Evolutionary conservation across 2,888 invertebrate genomes (phyloP).

Genomic region (Scotopteryx bipunctaria): DNA sequence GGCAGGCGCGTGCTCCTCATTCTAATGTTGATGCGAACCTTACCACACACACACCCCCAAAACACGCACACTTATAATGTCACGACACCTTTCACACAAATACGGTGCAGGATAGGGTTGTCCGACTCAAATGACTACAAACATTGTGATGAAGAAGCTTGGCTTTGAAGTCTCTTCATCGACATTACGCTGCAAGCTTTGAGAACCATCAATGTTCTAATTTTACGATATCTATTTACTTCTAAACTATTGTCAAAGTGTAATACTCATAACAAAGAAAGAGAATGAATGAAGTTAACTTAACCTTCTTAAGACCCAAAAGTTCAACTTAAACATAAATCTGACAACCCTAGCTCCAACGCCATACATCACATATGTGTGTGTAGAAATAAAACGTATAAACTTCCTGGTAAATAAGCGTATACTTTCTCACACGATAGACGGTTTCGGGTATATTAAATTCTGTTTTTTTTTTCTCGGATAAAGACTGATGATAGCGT

Average conservation of each 20-base stretch:
- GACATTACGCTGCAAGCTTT: background rate
- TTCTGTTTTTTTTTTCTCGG: constrained; percentile 70
- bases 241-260: no score
- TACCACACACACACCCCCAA: constrained; percentile 65
- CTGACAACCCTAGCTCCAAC: constrained; percentile 33
- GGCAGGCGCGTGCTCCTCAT: constrained; percentile 80
- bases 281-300: no score
- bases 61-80: constrained; percentile 55
- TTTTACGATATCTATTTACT: no score
- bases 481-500: constrained; percentile 58
- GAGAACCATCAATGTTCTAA: no score
- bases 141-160: constrained; percentile 4
- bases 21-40: constrained; percentile 73
- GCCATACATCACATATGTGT: constrained; percentile 56
- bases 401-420: constrained; percentile 80
- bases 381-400: constrained; percentile 70
- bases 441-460: constrained; percentile 77
- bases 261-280: no score
- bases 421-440: constrained; percentile 73
- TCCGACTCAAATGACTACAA: background rate
- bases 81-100: constrained; percentile 60
- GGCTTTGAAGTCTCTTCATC: background rate
- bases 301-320: background rate
- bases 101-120: constrained; percentile 18
- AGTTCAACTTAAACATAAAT: constrained; percentile 7